Evolutionary conservation across 2,888 invertebrate species (phyloP), one percentile per base, ranked within the genome.

Genomic region (Eristalis intricaria): DNA sequence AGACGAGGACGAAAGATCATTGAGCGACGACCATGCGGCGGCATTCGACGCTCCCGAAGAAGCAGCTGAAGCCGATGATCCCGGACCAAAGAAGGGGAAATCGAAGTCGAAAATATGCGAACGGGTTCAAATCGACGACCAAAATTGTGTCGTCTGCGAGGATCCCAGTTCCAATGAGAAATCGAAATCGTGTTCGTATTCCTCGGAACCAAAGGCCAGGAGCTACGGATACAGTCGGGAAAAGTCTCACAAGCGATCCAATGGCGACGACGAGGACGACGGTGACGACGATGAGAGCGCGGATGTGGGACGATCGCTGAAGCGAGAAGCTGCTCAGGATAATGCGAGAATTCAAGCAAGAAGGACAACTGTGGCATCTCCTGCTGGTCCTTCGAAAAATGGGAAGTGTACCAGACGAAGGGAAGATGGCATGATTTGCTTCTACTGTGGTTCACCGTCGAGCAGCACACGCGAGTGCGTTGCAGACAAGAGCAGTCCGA

Each of bases 141-240:
- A 92, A 76, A 89, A 90, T n/a, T 97, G 97, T 91, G 95, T 95
- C 88, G 94, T 96, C 1, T 97, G 97, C 90, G 95, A 96, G 89
- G 95, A 97, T 90, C 94, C 95, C 1, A 95, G 96, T 91, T 96
- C 95, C 1, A 96, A 96, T 63, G 96, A 96, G 35, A 95, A 96
- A 84, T 97, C 95, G 88, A 97, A 97, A 91, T 96, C 96, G 15
- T 97, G 97, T 91, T 96, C 96, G 0, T 97, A 97, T 91, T 95
- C 96, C 11, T 95, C 96, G 0, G 95, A 95, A 86, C 96, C 96
- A 0, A 94, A 95, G 90, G 96, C 96, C 87, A 95, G 96, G 91
- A 94, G 95, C 90, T 96, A 95, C 91, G 95, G 95, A 10, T 96
- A 95, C 90, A 95, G 95, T 5, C 95, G 94, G 82, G 95, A 95